Conservation (phyloP, 2,888 invertebrate species). For the Anticlea derivata region DNA sequence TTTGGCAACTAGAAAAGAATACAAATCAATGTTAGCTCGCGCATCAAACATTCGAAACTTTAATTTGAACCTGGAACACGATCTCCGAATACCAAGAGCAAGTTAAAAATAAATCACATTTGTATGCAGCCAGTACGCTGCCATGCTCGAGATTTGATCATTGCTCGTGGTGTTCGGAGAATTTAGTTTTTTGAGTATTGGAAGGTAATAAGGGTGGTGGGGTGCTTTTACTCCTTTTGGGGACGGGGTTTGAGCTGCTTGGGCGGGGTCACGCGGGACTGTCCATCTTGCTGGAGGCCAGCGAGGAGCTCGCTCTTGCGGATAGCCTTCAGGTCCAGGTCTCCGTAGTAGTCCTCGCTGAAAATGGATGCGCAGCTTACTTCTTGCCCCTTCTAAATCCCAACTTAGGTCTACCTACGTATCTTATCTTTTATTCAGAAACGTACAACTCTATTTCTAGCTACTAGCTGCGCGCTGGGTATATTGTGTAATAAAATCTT, state of each 20-base stretch:
- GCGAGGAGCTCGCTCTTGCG: conserved; percentile 96
- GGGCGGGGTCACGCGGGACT: conserved; percentile 64
- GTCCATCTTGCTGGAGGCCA: conserved; percentile 87
- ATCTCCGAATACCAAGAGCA: conserved; percentile 64
- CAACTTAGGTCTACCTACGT: conserved; percentile 55
- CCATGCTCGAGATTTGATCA: conserved; percentile 35
- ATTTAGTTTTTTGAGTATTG: conserved; percentile 73
- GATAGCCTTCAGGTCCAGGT: conserved; percentile 97
- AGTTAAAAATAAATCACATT: conserved; percentile 38
- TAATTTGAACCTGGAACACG: conserved; percentile 66
- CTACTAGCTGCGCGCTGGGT: conserved; percentile 59
- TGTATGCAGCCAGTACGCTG: conserved; percentile 42
- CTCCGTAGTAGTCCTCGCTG: conserved; percentile 98
- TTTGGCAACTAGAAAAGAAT: conserved; percentile 80
- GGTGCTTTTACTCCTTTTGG: conserved; percentile 76
- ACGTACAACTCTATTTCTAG: conserved; percentile 61
- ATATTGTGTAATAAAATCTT: conserved; percentile 75
- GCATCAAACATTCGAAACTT: conserved; percentile 62
- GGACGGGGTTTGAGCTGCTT: conserved; percentile 84
- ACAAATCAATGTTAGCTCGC: conserved; percentile 69
- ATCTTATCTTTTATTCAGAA: conserved; percentile 46
- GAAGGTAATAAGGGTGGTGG: conserved; percentile 61
- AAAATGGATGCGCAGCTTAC: conserved; percentile 82
- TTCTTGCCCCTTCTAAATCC: conserved; percentile 65
- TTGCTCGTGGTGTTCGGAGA: conserved; percentile 59